phyloP scores from a whole-genome alignment of 2,888 invertebrate genomes.

The Brenthis hecate region DNA sequence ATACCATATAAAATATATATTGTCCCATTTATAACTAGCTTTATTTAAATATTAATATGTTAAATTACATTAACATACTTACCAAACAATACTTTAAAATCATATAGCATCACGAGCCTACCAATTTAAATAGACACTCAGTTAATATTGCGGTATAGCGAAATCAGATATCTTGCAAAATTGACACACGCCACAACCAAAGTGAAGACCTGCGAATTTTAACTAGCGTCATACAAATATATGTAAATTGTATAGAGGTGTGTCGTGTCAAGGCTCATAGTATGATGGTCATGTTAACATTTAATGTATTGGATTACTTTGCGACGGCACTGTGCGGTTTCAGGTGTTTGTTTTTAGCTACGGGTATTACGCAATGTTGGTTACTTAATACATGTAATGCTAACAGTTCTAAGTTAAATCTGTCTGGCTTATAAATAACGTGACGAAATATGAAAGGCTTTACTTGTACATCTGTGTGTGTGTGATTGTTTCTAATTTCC shows the following conservation, averaged over 20 bases:
- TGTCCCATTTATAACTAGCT: too few species aligned
- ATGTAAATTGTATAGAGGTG: constrained; percentile 32
- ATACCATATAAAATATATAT: too few species aligned
- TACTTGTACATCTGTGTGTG: too few species aligned
- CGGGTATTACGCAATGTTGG: constrained; percentile 30
- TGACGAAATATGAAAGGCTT: too few species aligned
- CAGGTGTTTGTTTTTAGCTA: constrained; percentile 35
- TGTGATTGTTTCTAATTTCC: too few species aligned
- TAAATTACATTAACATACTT: not conserved
- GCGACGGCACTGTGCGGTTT: constrained; percentile 41
- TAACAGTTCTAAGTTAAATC: constrained; percentile 19
- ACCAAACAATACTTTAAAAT: not conserved
- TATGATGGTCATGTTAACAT: constrained; percentile 30
- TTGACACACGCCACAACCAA: constrained; percentile 34
- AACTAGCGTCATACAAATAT: constrained; percentile 16
- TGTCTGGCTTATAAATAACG: constrained; percentile 15
- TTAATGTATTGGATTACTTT: constrained; percentile 43
- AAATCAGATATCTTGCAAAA: constrained; percentile 37
- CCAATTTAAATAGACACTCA: constrained; percentile 32
- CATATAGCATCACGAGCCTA: not conserved
- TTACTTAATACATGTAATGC: constrained; percentile 20
- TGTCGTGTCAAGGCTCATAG: constrained; percentile 22
- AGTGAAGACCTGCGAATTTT: constrained; percentile 25
- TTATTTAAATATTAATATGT: too few species aligned
- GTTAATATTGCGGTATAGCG: constrained; percentile 29